phyloP scores from a whole-genome alignment of 2,797 vertebrate species.

The Paguma larvata region DNA sequence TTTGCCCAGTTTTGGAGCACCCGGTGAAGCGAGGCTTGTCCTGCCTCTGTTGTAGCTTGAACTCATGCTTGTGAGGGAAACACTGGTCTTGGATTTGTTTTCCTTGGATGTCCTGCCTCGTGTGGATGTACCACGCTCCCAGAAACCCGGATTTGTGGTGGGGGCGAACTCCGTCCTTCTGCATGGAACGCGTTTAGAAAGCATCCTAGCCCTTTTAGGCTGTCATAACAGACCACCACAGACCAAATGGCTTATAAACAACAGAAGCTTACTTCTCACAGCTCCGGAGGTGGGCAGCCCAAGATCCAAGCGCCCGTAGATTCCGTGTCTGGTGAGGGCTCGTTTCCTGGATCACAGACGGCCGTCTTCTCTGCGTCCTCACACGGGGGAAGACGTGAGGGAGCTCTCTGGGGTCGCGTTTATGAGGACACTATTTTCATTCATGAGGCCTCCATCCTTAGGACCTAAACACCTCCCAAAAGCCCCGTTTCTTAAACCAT shows the following conservation, averaged over 20 bases:
- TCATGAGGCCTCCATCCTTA: background rate
- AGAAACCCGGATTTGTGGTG: background rate
- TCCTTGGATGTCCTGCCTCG: rapidly evolving
- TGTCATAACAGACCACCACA: rapidly evolving
- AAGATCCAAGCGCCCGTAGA: background rate
- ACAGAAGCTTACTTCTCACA: background rate
- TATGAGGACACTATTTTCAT: background rate
- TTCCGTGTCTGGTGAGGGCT: background rate
- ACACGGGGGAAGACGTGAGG: rapidly evolving
- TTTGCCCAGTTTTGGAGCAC: background rate
- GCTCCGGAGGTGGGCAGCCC: background rate
- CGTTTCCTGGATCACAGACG: background rate
- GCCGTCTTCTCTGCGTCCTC: background rate
- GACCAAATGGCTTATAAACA: background rate
- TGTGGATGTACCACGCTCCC: rapidly evolving
- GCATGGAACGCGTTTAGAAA: background rate
- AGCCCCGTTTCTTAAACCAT: no score
- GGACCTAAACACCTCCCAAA: background rate
- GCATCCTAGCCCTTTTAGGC: background rate
- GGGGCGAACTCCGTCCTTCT: background rate
- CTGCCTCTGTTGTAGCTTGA: rapidly evolving
- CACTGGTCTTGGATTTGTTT: background rate
- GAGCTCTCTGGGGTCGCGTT: background rate
- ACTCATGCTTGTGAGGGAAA: background rate
- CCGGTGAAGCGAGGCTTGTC: background rate